Conservation (phyloP, 2,888 invertebrate genomes). For the Cepaea hortensis region DNA sequence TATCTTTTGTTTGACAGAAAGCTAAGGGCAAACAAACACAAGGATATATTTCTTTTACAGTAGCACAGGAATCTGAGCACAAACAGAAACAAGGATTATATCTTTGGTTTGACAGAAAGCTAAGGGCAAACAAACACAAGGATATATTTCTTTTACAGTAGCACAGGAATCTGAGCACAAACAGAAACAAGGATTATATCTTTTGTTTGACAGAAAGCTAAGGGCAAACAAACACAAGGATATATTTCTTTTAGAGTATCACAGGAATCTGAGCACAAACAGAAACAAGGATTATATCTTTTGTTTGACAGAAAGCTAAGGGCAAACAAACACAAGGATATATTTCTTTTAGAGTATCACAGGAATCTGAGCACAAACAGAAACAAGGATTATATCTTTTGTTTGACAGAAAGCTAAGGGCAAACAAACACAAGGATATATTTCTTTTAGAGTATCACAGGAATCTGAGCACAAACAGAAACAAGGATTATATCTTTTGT, state of each 20-base stretch:
- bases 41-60: conserved; percentile 72
- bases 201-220: no score
- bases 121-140: conserved; percentile 59
- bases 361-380: conserved; percentile 63
- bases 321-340: conserved; percentile 64
- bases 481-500: background rate
- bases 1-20: no score
- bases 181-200: background rate
- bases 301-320: no score
- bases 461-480: conserved; percentile 61
- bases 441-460: conserved; percentile 71
- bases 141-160: conserved; percentile 72
- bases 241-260: conserved; percentile 71
- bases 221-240: conserved; percentile 62
- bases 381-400: background rate
- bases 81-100: background rate
- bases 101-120: no score
- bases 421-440: conserved; percentile 67
- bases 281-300: background rate
- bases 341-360: conserved; percentile 71
- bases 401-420: no score
- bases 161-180: conserved; percentile 66
- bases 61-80: conserved; percentile 69
- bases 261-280: conserved; percentile 66
- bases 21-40: conserved; percentile 56